Evolutionary conservation across 2,888 invertebrate genomes (phyloP), one percentile per base, ranked within the genome.

Genomic region (Stenoptilia bipunctidactyla): DNA sequence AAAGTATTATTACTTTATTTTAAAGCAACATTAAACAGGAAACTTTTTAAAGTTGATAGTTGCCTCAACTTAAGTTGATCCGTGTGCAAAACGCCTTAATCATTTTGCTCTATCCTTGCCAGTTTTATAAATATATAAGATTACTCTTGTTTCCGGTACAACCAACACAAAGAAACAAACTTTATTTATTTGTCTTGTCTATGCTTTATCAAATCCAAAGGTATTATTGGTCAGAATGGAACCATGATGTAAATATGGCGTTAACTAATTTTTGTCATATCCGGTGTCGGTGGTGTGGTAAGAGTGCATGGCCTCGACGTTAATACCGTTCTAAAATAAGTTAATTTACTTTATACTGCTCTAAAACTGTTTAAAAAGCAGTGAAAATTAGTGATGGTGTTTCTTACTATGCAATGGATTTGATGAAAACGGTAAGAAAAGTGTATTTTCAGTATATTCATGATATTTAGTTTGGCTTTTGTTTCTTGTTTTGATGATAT

Each of bases 401-500:
- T 73, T 72, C 66, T 65, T 66, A 82, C 73, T 71, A 82, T 84
- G 85, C 84, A 77, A 85, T 86, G 86, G 86, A 85, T 85, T 79
- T 85, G 73, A 82, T 84, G 82, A 85, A 85, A 84, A 82, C 85
- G 85, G 86, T 86, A 80, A 85, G 79, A 53, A 51, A 50, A 49
- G 44, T 50, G 52, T 64, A 66, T 53, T 66, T 61, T 50, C 61
- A 56, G 58, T 60, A 35, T 61, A 61, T 64, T 60, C 61, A 55
- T 56, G 61, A 55, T 58, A 56, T 63, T 70, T 69, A 76, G 80
- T 83, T 83, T 83, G 79, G 80, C 82, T 82, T 83, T 82, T 83
- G 83, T 84, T 85, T 82, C 83, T 83, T 84, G 83, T 84, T 85
- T 82, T 85, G 84, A 77, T 83, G 74, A 80, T 79, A 72, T 79